Base-by-base conservation (phyloP, 2,888 invertebrate species). In the Gari tellinella region DNA sequence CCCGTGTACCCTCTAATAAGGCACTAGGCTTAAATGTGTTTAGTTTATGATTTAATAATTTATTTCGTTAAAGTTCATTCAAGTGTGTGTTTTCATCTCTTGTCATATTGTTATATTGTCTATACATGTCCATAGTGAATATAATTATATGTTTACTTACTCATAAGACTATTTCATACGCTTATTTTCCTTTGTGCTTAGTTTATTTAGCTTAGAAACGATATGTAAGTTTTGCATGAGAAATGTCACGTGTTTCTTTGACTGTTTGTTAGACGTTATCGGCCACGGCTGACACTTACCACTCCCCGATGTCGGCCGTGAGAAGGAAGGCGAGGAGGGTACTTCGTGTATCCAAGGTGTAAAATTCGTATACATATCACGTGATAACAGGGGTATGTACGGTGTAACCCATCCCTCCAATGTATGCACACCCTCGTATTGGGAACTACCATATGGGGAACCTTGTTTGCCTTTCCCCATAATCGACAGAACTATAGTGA, bases 321-420 rank as follows among this genome's bases (percentile, higher is more conserved):
- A 70, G 86, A 56, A 63, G 84, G 55, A 72, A 78, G 46, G 80
- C 83, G 40, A 79, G 86, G 52, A 68, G 83, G 48, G 82, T 83
- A 8, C 73, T 86, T 15, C 80, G 83, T 55, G 80, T 81, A 63
- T 81, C 81, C 65, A 76, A 72, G 62, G 76, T 73, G 57, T 75
- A 82, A 46, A 65, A 73, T 49, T 81, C 77, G 67, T 84, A 77
- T 70, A 76, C 69, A 52, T 41, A 48, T 17, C 57, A 69, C 31
- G 63, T 57, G 26, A 56, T 56, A 63, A 63, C 19, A 41, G 57
- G 64, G 73, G 73, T 73, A 68, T 68, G 73, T 73, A 73, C 43
- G 67, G 65, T 72, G 62, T 62, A 45, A 45, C 31, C 45, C 41
- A 25, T 56, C 43, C 56, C 57, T 40, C 15, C n/a, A 21, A 10